Evolutionary conservation across 2,888 invertebrate genomes (phyloP).

Genomic region (Euclidia mi): DNA sequence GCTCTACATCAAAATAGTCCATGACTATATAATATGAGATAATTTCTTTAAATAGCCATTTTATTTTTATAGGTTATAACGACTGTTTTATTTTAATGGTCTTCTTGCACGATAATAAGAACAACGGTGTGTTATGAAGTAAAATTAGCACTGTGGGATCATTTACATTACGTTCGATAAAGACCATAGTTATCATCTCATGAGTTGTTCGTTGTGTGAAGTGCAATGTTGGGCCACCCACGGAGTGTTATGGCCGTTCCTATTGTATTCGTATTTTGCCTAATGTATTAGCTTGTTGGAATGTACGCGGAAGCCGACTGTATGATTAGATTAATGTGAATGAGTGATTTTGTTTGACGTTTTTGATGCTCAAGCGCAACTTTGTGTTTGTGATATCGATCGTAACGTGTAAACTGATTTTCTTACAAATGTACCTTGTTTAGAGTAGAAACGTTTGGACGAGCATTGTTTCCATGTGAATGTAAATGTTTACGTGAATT

Average conservation of each 20-base stretch:
- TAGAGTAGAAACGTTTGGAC: too few relatives aligned
- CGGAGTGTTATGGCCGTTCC: conserved; percentile 57
- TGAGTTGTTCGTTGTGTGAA: conserved; percentile 73
- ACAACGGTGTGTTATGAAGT: conserved; percentile 49
- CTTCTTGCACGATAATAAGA: conserved; percentile 45
- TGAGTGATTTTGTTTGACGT: conserved; percentile 73
- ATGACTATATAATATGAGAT: background rate
- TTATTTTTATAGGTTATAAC: conserved; percentile 41
- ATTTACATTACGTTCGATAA: conserved; percentile 56
- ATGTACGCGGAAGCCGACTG: conserved; percentile 69
- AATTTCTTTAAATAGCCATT: conserved; percentile 18
- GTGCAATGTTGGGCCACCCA: conserved; percentile 76
- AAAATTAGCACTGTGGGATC: conserved; percentile 61
- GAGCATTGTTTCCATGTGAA: too few relatives aligned
- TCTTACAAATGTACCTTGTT: too few relatives aligned
- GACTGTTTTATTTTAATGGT: conserved; percentile 37
- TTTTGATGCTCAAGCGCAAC: conserved; percentile 50
- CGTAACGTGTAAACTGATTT: conserved; percentile 16
- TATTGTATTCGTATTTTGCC: conserved; percentile 66
- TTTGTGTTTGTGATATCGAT: conserved; percentile 38
- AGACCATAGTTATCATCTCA: conserved; percentile 62
- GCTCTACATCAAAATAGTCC: background rate
- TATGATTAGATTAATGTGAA: conserved; percentile 76
- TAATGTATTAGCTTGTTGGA: conserved; percentile 57
- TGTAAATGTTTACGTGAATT: too few relatives aligned